Conservation (phyloP, 2,113 vertebrate species). For the Copsychus sechellarum region DNA sequence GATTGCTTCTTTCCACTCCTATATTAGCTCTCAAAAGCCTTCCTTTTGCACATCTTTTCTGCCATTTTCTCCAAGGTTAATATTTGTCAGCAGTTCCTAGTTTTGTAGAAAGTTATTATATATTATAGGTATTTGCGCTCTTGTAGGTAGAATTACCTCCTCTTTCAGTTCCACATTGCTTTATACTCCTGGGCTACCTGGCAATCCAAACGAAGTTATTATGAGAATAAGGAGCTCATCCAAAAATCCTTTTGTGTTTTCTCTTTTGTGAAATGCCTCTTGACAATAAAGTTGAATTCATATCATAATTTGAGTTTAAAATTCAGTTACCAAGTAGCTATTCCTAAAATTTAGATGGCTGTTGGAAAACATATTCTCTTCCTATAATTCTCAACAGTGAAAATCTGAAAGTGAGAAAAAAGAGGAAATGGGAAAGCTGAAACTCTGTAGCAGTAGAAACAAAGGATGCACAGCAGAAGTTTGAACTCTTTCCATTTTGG, state of each 20-base stretch:
- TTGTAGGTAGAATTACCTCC: neutral
- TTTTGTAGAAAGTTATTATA: neutral
- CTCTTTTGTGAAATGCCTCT: neutral
- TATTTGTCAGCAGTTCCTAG: neutral
- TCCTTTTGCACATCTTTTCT: neutral
- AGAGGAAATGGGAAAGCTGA: slow-evolving; percentile 3
- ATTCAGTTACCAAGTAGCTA: neutral
- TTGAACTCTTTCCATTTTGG: slow-evolving; percentile 7
- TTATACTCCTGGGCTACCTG: neutral
- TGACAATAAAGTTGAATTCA: neutral
- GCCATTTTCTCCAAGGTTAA: neutral
- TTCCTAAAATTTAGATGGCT: neutral
- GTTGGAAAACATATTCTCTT: neutral
- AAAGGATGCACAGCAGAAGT: slow-evolving; percentile 15
- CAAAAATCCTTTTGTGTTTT: neutral
- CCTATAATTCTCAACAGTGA: neutral
- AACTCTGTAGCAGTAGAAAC: slow-evolving; percentile 45
- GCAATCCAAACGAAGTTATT: neutral
- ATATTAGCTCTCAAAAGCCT: neutral
- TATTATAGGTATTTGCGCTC: neutral
- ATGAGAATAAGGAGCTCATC: neutral
- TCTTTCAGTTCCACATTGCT: neutral
- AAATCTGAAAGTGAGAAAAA: slow-evolving; percentile 53
- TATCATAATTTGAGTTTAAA: neutral
- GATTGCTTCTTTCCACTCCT: neutral